Base-by-base conservation (phyloP, 1,140 invertebrate genomes). In the Philopotamus ludificatus region DNA sequence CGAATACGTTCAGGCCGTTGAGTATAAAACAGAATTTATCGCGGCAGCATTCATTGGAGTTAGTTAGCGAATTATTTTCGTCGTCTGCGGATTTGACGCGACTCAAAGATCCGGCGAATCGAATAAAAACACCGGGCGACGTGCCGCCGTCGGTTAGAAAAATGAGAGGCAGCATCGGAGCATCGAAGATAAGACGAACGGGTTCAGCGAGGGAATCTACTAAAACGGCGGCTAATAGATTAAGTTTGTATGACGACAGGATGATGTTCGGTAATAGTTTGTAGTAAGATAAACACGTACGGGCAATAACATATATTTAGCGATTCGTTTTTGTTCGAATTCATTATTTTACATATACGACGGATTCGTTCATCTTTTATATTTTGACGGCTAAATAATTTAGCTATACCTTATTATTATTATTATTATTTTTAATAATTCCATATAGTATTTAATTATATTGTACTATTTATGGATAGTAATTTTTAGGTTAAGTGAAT, bases 201-300 rank as follows among this genome's bases (percentile, higher is more conserved):
- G 41, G 45, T 61, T 74, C 76, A 1, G 77, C 79, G 0, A 78
- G 74, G 44, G 76, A 77, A 20, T 77, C 74, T 61, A 73, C 74
- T 47, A 76, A 77, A 3, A 70, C 73, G 7, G 76, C 80, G 47
- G 72, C 73, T 66, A 80, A 85, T 72, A 82, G 92, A 63, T 85
- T 94, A 69, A 93, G 91, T 12, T 75, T 94, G 1, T 94, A 93
- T 73, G 91, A 94, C 72, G 92, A 94, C 72, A 80, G 92, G 25
- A 91, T 94, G 80, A 94, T 94, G 91, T 80, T 80, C 42, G 79
- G 79, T 1, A 81, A 81, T 67, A 81, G 77, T 70, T 70, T 81
- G 60, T 81, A 74, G 65, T 47, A 23, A 54, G 44, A 20, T 22
- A n/a, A n/a, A 34, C 4, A 34, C 12, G 28, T 34, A 34, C 18